phyloP scores from a whole-genome alignment of 2,888 invertebrate genomes.

The Drosophila neoperkinsi region DNA sequence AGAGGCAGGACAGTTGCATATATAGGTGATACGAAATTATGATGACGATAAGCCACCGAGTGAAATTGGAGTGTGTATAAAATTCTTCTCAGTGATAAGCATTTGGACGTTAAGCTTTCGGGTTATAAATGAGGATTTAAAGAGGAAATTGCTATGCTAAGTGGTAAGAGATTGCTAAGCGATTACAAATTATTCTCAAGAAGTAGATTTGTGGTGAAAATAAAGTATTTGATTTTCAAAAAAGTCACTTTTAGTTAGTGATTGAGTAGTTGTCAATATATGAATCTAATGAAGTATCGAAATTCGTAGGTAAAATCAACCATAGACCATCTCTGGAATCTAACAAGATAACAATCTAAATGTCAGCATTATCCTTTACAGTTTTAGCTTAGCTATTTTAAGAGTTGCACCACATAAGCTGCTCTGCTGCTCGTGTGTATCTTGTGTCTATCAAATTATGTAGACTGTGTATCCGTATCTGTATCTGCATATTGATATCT shows the following conservation, averaged over 20 bases:
- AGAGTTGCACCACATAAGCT: not conserved
- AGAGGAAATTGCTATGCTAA: conserved; percentile 55
- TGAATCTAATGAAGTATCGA: too few species aligned
- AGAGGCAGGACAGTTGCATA: conserved; percentile 7
- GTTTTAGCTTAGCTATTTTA: not conserved
- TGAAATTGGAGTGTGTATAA: conserved; percentile 24
- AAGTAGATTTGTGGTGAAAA: conserved; percentile 28
- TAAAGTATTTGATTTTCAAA: conserved; percentile 13
- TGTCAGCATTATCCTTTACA: not conserved
- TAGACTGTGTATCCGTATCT: conserved; percentile 24
- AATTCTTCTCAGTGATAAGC: conserved; percentile 28
- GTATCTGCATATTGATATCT: conserved; percentile 13
- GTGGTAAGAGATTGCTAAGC: conserved; percentile 50
- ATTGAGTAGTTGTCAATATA: too few species aligned
- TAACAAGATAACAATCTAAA: not conserved
- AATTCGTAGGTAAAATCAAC: not conserved
- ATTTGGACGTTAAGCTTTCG: conserved; percentile 8
- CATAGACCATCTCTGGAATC: not conserved
- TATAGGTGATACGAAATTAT: conserved; percentile 18
- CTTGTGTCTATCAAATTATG: conserved; percentile 2
- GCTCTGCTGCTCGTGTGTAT: not conserved
- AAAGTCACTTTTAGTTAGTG: not conserved
- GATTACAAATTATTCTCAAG: conserved; percentile 60
- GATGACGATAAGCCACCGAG: conserved; percentile 27
- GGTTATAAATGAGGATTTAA: conserved; percentile 44